These are phyloP conservation scores for Prochilodus magdalenae DNA, from an alignment of 2,113 vertebrate genomes.

Conservation along the genomic window DNA sequence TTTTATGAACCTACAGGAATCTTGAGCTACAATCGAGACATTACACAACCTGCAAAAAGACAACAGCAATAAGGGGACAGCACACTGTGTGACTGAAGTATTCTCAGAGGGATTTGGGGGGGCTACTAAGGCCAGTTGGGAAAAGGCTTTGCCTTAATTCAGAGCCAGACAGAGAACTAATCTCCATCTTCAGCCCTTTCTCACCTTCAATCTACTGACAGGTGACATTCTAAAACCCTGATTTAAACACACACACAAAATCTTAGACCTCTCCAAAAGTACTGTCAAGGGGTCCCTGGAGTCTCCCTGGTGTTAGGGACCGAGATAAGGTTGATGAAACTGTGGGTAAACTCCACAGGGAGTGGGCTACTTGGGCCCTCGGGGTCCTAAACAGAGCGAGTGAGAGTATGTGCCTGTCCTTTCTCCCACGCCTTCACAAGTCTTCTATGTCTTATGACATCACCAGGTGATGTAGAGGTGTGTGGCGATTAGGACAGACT, in stretches of 20 bases:
- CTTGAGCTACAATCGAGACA: neutral
- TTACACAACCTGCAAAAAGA: slow-evolving; percentile 3
- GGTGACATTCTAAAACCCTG: slow-evolving; percentile 58
- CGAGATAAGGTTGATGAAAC: slow-evolving; percentile 75
- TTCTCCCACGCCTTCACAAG: slow-evolving; percentile 51
- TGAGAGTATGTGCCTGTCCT: slow-evolving; percentile 27
- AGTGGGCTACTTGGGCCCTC: slow-evolving; percentile 31
- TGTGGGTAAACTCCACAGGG: slow-evolving; percentile 62
- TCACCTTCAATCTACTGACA: slow-evolving; percentile 55
- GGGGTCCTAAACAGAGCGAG: slow-evolving; percentile 14
- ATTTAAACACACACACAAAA: slow-evolving; percentile 36
- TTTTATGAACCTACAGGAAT: too few relatives aligned
- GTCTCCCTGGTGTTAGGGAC: slow-evolving; percentile 50
- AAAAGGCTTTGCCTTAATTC: slow-evolving; percentile 43
- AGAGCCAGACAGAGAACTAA: slow-evolving; percentile 63
- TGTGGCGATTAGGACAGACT: slow-evolving; percentile 12
- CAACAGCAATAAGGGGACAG: slow-evolving; percentile 1
- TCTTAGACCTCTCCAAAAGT: slow-evolving; percentile 44
- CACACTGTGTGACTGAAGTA: neutral
- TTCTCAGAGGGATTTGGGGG: neutral
- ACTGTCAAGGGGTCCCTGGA: slow-evolving; percentile 44
- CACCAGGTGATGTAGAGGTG: slow-evolving; percentile 34
- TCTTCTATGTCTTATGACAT: slow-evolving; percentile 42
- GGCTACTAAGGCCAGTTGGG: neutral
- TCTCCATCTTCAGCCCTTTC: slow-evolving; percentile 64